A percentile compares a stretch with the other conserved stretches of the same genome.
Evolutionary conservation across 2,888 invertebrate genomes (phyloP).

Genomic region (Drosophila emarginata): DNA sequence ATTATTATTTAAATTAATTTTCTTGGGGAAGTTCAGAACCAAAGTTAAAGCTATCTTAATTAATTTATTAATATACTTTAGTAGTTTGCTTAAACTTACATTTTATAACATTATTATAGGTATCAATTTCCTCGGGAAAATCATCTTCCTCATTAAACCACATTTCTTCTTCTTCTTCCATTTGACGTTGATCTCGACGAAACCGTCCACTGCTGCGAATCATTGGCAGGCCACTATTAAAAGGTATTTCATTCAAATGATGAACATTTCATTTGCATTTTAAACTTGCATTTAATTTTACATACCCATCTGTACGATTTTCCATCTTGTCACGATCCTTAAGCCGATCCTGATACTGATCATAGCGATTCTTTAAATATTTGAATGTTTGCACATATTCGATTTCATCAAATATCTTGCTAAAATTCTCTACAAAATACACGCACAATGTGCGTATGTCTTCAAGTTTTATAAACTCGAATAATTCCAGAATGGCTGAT

Average conservation of each 20-base stretch:
- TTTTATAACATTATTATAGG: constrained; percentile 82
- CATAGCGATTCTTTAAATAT: constrained; percentile 92
- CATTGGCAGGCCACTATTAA: constrained; percentile 84
- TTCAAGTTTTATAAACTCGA: constrained; percentile 98
- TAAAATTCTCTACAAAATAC: constrained; percentile 98
- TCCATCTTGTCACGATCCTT: constrained; percentile 91
- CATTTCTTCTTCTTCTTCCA: constrained; percentile 99
- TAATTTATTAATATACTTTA: background rate
- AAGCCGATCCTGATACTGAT: constrained; percentile 94
- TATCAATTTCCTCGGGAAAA: constrained; percentile 88
- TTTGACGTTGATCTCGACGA: constrained; percentile 94
- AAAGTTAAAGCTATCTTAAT: background rate
- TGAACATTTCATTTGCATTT: background rate
- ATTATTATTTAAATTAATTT: background rate
- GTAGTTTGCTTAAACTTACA: constrained; percentile 63
- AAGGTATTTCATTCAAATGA: constrained; percentile 5
- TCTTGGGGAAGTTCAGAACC: background rate
- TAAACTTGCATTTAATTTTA: constrained; percentile 31
- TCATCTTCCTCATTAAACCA: constrained; percentile 99
- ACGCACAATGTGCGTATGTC: constrained; percentile 95
- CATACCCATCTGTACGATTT: constrained; percentile 85
- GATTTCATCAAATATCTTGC: constrained; percentile 95
- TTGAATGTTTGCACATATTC: constrained; percentile 99
- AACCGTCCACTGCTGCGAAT: constrained; percentile 89
- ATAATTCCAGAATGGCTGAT: constrained; percentile 99